These are phyloP conservation scores for Notolepis coatsorum DNA, from an alignment of 2,797 vertebrate species.

Conservation along the genomic window DNA sequence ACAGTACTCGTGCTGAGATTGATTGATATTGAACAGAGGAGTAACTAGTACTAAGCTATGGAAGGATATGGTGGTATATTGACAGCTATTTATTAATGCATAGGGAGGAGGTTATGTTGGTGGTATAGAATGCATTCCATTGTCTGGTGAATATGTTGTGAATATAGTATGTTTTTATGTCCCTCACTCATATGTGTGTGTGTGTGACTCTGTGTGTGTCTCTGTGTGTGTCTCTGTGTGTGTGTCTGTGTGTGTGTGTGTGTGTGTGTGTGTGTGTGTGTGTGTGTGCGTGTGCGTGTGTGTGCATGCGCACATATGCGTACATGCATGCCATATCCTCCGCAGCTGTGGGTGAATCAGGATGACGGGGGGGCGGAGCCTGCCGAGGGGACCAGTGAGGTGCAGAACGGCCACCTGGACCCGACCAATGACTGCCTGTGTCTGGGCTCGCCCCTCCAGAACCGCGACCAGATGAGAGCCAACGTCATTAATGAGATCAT, in stretches of 20 bases:
- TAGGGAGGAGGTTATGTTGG: background rate
- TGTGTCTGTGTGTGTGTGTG: constrained; percentile 7
- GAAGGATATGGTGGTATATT: background rate
- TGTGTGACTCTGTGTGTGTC: background rate
- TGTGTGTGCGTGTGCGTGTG: background rate
- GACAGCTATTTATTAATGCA: background rate
- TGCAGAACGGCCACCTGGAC: constrained; percentile 96
- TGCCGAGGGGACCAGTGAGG: constrained; percentile 91
- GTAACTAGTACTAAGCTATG: background rate
- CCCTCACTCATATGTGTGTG: background rate
- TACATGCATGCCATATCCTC: constrained; percentile 50
- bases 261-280: constrained; percentile 25
- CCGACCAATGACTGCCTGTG: constrained; percentile 95
- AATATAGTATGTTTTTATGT: constrained; percentile 7
- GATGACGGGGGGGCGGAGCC: constrained; percentile 92
- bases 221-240: background rate
- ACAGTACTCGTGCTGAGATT: background rate
- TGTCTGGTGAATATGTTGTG: background rate
- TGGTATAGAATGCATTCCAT: constrained; percentile 8
- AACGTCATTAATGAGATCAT: constrained; percentile 99
- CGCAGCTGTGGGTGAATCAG: constrained; percentile 97
- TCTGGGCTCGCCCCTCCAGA: constrained; percentile 93
- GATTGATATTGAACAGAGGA: background rate
- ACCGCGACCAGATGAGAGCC: constrained; percentile 99
- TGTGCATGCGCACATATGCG: constrained; percentile 36